phyloP scores from a whole-genome alignment of 2,888 invertebrate species.

The Hirudinaria manillensis region DNA sequence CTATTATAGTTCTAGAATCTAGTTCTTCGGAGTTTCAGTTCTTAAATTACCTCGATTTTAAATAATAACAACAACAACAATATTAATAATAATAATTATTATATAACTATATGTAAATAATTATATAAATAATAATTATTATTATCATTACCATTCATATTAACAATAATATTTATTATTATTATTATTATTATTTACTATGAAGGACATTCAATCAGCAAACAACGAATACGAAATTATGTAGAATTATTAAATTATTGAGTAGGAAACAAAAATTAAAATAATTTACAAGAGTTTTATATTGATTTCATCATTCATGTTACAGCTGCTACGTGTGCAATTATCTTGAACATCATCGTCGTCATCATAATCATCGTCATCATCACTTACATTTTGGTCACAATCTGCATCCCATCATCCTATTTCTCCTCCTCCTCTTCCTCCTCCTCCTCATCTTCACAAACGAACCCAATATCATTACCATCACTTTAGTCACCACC shows the following conservation, averaged over 20 bases:
- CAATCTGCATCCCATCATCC: constrained; percentile 11
- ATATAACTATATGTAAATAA: too few relatives aligned
- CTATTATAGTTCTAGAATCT: too few relatives aligned
- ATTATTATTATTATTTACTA: too few relatives aligned
- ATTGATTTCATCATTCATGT: constrained; percentile 1
- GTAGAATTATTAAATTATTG: neutral
- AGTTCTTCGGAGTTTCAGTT: too few relatives aligned
- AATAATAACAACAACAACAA: too few relatives aligned
- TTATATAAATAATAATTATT: too few relatives aligned
- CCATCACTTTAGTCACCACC: constrained; percentile 22
- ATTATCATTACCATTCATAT: too few relatives aligned
- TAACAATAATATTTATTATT: too few relatives aligned
- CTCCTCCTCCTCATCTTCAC: neutral
- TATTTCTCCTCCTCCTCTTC: neutral
- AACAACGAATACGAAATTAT: neutral
- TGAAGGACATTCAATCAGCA: too few relatives aligned
- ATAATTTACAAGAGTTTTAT: neutral
- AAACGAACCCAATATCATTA: constrained; percentile 4
- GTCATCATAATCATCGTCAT: constrained; percentile 28
- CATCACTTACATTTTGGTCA: constrained; percentile 8
- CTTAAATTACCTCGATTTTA: too few relatives aligned
- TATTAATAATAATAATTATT: too few relatives aligned
- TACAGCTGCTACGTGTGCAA: neutral
- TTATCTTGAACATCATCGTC: constrained; percentile 4
- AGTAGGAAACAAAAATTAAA: neutral